These are phyloP conservation scores for Sylvilagus bachmani DNA, from an alignment of 2,113 vertebrate genomes.

Conservation along the genomic window DNA sequence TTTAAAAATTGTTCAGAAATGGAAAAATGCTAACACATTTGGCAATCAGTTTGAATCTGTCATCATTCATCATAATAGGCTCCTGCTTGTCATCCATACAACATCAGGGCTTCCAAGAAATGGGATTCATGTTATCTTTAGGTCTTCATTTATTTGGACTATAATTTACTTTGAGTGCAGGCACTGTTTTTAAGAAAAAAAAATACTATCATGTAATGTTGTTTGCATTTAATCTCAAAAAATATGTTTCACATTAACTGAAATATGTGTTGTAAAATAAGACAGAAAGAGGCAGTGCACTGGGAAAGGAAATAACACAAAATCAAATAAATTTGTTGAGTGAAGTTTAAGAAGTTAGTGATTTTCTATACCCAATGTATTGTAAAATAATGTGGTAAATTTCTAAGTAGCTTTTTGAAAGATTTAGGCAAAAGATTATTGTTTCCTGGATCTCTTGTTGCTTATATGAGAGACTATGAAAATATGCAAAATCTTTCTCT, in stretches of 20 bases:
- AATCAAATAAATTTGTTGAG: not conserved
- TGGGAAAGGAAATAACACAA: not conserved
- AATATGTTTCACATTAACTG: not conserved
- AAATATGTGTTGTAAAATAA: not conserved
- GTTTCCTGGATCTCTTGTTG: not conserved
- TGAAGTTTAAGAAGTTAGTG: not conserved
- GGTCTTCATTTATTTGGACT: not conserved
- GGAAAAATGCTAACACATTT: not conserved
- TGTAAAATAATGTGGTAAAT: not conserved
- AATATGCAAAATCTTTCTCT: not conserved
- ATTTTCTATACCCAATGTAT: not conserved
- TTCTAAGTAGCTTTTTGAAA: not conserved
- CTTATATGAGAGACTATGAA: not conserved
- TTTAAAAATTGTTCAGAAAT: not conserved
- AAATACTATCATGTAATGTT: too few species aligned
- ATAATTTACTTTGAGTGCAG: not conserved
- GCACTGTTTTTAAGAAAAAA: too few species aligned
- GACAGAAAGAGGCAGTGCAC: rapidly evolving
- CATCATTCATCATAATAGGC: not conserved
- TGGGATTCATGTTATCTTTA: too few species aligned
- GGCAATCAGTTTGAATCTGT: not conserved
- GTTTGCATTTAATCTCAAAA: too few species aligned
- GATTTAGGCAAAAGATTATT: not conserved
- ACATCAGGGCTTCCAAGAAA: too few species aligned
- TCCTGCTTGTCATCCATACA: not conserved